These are phyloP conservation scores for Euthynnus affinis DNA, from an alignment of 2,797 vertebrate genomes.

Conservation along the genomic window DNA sequence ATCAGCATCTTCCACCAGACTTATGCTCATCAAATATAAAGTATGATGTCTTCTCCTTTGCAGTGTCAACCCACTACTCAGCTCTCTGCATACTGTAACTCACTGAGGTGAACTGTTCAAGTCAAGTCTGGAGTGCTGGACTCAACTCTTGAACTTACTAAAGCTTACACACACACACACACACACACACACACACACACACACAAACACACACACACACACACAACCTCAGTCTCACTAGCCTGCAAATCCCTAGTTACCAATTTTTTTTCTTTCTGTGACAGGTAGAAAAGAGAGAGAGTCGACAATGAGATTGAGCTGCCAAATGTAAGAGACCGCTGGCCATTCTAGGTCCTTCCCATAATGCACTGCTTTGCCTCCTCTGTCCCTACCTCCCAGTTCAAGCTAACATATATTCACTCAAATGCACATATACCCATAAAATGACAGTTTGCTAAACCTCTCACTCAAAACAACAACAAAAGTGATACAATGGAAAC, in stretches of 20 bases:
- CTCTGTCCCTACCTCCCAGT: slow-evolving; percentile 9
- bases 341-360: slow-evolving; percentile 6
- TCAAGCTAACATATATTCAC: neutral
- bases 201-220: neutral
- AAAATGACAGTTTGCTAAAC: neutral
- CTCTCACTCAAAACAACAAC: no score
- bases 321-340: slow-evolving; percentile 20
- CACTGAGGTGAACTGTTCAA: neutral
- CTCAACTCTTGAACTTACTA: neutral
- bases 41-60: slow-evolving; percentile 24
- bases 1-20: slow-evolving; percentile 41
- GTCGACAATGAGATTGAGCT: slow-evolving; percentile 23
- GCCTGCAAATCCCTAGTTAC: slow-evolving; percentile 7
- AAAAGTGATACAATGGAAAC: no score
- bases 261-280: slow-evolving; percentile 5
- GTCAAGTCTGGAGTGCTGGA: slow-evolving; percentile 22
- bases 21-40: slow-evolving; percentile 54
- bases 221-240: neutral
- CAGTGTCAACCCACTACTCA: slow-evolving; percentile 44
- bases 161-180: neutral
- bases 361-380: slow-evolving; percentile 24
- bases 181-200: slow-evolving; percentile 13
- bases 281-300: slow-evolving; percentile 13
- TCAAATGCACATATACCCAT: neutral
- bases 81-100: slow-evolving; percentile 29